phyloP scores from a whole-genome alignment of 2,113 vertebrate genomes.

The Mesoclemmys tuberculata region DNA sequence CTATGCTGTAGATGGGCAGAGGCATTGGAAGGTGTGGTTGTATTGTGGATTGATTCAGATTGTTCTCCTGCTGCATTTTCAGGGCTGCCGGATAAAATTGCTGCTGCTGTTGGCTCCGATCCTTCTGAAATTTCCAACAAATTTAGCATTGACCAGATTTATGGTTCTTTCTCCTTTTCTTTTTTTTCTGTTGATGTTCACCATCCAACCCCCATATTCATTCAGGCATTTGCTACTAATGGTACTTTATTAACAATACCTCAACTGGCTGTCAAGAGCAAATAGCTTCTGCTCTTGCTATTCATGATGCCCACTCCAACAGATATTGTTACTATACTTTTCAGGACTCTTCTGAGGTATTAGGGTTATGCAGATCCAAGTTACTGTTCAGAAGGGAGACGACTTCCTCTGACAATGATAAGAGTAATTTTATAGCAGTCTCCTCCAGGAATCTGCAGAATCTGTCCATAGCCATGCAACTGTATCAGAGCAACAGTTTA shows the following conservation, averaged over 20 bases:
- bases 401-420: not conserved
- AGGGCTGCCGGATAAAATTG: constrained; percentile 54
- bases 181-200: not conserved
- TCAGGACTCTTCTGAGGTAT: not conserved
- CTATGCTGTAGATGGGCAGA: constrained; percentile 60
- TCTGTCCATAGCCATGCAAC: not conserved
- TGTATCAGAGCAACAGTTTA: not conserved
- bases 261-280: not conserved
- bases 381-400: not conserved
- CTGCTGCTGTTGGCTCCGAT: constrained; percentile 79
- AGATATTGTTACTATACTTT: not conserved
- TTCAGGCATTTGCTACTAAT: not conserved
- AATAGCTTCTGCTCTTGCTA: not conserved
- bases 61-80: constrained; percentile 68
- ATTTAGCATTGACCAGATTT: constrained; percentile 17
- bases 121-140: constrained; percentile 82
- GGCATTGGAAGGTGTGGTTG: constrained; percentile 72
- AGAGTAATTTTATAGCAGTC: not conserved
- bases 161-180: not conserved
- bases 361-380: not conserved
- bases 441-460: not conserved
- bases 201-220: not conserved
- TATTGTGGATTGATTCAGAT: constrained; percentile 80
- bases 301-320: not conserved
- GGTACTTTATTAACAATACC: not conserved